These are phyloP conservation scores for Dasypus novemcinctus DNA, from an alignment of 2,113 vertebrate genomes.

Conservation along the genomic window DNA sequence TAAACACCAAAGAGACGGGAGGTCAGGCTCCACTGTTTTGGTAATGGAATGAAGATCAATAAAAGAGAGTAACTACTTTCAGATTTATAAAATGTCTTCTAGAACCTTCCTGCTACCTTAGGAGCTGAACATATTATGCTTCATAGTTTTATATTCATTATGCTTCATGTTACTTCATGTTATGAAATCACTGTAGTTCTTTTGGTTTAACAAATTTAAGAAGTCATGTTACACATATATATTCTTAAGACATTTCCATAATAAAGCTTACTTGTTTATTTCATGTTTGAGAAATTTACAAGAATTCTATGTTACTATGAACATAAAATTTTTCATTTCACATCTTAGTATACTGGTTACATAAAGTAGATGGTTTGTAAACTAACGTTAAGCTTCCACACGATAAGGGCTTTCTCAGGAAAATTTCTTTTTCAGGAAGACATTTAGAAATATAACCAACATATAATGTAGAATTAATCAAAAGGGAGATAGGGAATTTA, in stretches of 20 bases:
- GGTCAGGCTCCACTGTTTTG: not conserved
- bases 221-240: slow-evolving; percentile 59
- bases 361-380: slow-evolving; percentile 31
- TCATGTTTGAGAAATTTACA: slow-evolving; percentile 68
- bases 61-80: slow-evolving; percentile 22
- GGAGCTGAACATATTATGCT: slow-evolving; percentile 55
- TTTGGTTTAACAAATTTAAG: slow-evolving; percentile 63
- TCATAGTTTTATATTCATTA: slow-evolving; percentile 37
- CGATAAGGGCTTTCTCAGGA: not conserved
- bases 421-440: not conserved
- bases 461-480: not conserved
- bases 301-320: slow-evolving; percentile 39
- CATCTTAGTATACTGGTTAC: slow-evolving; percentile 13
- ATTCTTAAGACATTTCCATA: slow-evolving; percentile 64
- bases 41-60: not conserved
- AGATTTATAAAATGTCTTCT: slow-evolving; percentile 29
- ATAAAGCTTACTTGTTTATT: slow-evolving; percentile 75
- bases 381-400: not conserved
- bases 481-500: not conserved
- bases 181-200: slow-evolving; percentile 37
- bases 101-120: not conserved
- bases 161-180: slow-evolving; percentile 4
- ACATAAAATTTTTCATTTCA: slow-evolving; percentile 51
- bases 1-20: not conserved
- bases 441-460: not conserved